Percentiles rank a stretch among this genome's conserved stretches.
phyloP scores from a whole-genome alignment of 2,113 vertebrate species.

The Phalacrocorax pelagicus region DNA sequence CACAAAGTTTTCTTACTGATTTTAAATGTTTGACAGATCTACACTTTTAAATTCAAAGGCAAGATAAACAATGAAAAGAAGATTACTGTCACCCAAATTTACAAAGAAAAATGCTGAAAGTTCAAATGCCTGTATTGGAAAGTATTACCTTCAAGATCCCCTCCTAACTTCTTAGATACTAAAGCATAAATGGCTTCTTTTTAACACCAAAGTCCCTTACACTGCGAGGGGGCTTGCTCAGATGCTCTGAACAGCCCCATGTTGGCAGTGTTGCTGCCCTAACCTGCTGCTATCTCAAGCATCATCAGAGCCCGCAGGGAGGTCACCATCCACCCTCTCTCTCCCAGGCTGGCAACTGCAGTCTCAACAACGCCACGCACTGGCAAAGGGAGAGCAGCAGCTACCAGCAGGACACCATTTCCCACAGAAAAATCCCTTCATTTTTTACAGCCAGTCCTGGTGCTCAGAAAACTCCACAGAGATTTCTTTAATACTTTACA shows the following conservation, averaged over 20 bases:
- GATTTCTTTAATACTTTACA: not conserved
- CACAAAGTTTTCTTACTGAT: not conserved
- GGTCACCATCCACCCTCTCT: not conserved
- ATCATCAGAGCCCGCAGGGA: not conserved
- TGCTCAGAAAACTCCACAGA: not conserved
- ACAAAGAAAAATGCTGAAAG: not conserved
- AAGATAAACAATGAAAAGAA: not conserved
- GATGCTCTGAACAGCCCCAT: not conserved
- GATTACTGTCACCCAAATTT: not conserved
- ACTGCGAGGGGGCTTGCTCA: rapidly evolving
- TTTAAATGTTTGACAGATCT: not conserved
- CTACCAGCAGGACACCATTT: not conserved
- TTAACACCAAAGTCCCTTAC: not conserved
- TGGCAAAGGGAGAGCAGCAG: rapidly evolving
- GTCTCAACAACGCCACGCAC: not conserved
- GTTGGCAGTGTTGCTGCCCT: not conserved
- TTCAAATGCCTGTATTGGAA: not conserved
- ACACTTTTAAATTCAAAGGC: not conserved
- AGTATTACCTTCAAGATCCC: not conserved
- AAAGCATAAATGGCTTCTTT: not conserved
- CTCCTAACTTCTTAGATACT: not conserved
- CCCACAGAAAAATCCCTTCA: not conserved
- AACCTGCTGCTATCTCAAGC: not conserved
- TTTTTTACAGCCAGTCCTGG: not conserved
- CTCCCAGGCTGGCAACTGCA: rapidly evolving